A percentile compares a stretch with the other conserved stretches of the same genome.
Evolutionary conservation across 2,888 invertebrate genomes (phyloP).

Genomic region (Leucophora obtusa): DNA sequence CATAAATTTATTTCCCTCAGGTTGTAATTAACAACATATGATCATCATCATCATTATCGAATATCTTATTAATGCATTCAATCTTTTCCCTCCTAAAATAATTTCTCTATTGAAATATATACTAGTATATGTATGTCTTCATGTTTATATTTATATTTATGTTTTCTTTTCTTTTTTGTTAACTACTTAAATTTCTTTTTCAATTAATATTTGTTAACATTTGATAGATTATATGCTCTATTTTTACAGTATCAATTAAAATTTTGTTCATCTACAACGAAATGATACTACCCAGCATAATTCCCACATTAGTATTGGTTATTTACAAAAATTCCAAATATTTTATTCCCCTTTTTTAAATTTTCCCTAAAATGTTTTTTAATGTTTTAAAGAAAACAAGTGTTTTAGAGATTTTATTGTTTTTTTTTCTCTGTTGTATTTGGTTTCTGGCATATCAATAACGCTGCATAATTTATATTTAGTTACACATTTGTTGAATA

Average conservation of each 20-base stretch:
- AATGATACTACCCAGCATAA: slow-evolving; percentile 5
- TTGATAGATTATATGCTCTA: slow-evolving; percentile 45
- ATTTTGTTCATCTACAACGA: neutral
- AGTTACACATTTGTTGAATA: slow-evolving; percentile 42
- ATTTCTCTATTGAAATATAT: slow-evolving; percentile 20
- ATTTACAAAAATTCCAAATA: slow-evolving; percentile 31
- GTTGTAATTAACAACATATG: slow-evolving; percentile 14
- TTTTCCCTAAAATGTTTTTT: slow-evolving; percentile 25
- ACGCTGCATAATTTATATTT: slow-evolving; percentile 54
- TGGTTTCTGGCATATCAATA: slow-evolving; percentile 48
- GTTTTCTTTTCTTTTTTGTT: neutral
- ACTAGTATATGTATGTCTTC: too few relatives aligned
- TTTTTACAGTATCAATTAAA: slow-evolving; percentile 6
- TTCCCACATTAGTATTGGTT: slow-evolving; percentile 50
- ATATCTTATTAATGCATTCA: slow-evolving; percentile 36
- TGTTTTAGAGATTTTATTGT: slow-evolving; percentile 51
- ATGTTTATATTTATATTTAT: neutral
- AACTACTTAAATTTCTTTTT: slow-evolving; percentile 30
- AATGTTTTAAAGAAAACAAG: slow-evolving; percentile 42
- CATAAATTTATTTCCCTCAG: slow-evolving; percentile 7
- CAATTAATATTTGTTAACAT: slow-evolving; percentile 35
- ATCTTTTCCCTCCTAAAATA: slow-evolving; percentile 4
- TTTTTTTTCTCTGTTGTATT: slow-evolving; percentile 25
- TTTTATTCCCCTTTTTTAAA: slow-evolving; percentile 7
- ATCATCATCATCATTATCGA: slow-evolving; percentile 25